These are phyloP conservation scores for Lepidostoma basale DNA, from an alignment of 1,140 invertebrate species.

Conservation along the genomic window DNA sequence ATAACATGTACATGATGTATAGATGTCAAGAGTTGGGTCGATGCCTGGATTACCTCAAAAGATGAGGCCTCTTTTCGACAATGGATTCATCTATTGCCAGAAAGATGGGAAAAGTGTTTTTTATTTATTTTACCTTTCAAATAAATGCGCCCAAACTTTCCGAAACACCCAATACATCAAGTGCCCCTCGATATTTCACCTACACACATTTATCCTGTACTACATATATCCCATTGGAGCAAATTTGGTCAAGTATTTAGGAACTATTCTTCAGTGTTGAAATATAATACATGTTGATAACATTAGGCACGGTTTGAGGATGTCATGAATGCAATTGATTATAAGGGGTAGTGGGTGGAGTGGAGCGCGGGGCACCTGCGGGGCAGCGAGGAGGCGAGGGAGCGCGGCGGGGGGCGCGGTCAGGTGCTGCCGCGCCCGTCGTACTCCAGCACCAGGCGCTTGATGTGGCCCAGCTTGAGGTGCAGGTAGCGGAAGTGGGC, in stretches of 20 bases:
- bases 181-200: too few species aligned
- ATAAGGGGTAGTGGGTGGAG: not conserved
- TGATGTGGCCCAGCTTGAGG: slow-evolving; percentile 88
- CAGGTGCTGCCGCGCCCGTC: slow-evolving; percentile 57
- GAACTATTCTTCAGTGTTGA: not conserved
- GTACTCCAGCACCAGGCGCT: slow-evolving; percentile 82
- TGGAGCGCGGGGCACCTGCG: not conserved
- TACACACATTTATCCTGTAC: too few species aligned
- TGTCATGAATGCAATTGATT: not conserved
- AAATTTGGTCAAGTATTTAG: not conserved
- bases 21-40: too few species aligned
- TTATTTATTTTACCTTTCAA: too few species aligned
- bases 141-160: too few species aligned
- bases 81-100: too few species aligned
- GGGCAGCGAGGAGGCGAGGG: slow-evolving; percentile 28
- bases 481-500: slow-evolving; percentile 84
- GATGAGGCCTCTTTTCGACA: too few species aligned
- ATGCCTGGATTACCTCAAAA: too few species aligned
- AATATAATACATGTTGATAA: not conserved
- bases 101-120: too few species aligned
- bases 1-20: too few species aligned
- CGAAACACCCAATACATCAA: too few species aligned
- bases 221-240: too few species aligned
- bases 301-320: not conserved
- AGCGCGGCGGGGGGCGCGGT: slow-evolving; percentile 30